A percentile compares a stretch with the other conserved stretches of the same genome.
phyloP scores from a whole-genome alignment of 2,113 vertebrate genomes.

The Zosterops pallidus region DNA sequence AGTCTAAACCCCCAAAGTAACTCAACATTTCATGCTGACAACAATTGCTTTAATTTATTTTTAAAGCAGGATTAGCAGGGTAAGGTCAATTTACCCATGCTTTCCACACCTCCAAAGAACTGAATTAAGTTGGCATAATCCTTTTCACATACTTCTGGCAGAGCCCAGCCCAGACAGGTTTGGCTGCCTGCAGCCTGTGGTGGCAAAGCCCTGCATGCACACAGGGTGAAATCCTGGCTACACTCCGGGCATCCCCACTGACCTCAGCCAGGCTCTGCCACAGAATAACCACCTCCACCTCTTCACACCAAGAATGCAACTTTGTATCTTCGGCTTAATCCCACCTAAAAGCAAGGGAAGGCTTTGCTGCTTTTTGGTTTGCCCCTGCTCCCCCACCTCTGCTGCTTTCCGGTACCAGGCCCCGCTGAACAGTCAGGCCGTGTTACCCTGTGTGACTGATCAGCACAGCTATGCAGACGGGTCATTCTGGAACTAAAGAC shows the following conservation, averaged over 20 bases:
- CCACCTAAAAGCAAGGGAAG: neutral
- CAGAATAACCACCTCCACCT: neutral
- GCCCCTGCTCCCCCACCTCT: neutral
- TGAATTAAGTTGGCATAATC: neutral
- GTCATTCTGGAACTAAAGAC: slow-evolving; percentile 25
- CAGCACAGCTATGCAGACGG: slow-evolving; percentile 30
- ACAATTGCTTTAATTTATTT: slow-evolving; percentile 37
- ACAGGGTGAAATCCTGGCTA: neutral
- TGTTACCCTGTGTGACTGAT: neutral
- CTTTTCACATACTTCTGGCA: neutral
- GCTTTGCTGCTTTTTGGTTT: neutral
- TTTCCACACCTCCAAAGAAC: neutral
- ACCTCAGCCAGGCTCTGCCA: neutral
- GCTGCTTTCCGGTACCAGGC: neutral
- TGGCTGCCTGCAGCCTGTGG: neutral
- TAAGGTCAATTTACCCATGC: neutral
- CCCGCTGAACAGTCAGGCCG: neutral
- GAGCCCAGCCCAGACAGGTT: neutral
- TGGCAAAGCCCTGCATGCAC: neutral
- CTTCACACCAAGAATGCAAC: neutral
- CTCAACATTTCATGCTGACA: neutral
- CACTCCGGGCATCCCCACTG: rapidly evolving
- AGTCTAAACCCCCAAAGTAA: neutral
- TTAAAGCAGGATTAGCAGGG: slow-evolving; percentile 21
- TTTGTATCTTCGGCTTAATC: neutral